Base-by-base conservation (phyloP, 2,113 vertebrate genomes). In the Mormoops blainvillei region DNA sequence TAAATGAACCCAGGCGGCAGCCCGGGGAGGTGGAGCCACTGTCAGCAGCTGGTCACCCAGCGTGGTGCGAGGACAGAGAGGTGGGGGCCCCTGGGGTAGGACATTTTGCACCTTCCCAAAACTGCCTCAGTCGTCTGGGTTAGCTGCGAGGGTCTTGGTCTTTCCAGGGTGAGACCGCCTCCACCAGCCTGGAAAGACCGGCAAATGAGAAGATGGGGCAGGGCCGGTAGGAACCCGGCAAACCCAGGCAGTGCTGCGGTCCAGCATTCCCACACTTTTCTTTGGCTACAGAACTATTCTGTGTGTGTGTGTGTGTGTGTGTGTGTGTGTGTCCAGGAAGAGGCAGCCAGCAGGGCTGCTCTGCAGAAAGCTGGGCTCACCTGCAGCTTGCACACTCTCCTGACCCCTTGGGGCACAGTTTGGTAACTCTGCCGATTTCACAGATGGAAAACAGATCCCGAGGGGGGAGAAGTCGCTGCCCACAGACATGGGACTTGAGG, bases 1-100 rank as follows among this genome's bases (percentile, higher is more conserved):
- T 5, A 2, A 4, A 16, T 10, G 20, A 71, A 24, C 33, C 19
- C 56, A 19, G 56, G 68, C n/a, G 18, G 28, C 54, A n/a, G 73
- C 48, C 13, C 7, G 0, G 11, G n/a, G 65, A 61, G 61, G 4
- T 0, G 0, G 56, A 81, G 24, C 36, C 31, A 22, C 58, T 10
- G 8, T 76, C 74, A 6, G 18, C 15, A 18, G 2, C 48, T 16
- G 14, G 7, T 24, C 9, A 4, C 61, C 36, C 91, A 19, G n/a
- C 18, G 16, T 54, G 83, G 71, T 1, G 9, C 24, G 15, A 16
- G 41, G 28, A 48, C 4, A 0, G 2, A 18, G 10, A 16, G 33
- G 1, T 3, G 2, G 36, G 24, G 10, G 54, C 9, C 67, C 26
- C 80, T 19, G 9, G 71, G 58, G 20, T 26, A 12, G 56, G 3